Conservation (phyloP, 2,797 vertebrate species). For the Falco biarmicus region DNA sequence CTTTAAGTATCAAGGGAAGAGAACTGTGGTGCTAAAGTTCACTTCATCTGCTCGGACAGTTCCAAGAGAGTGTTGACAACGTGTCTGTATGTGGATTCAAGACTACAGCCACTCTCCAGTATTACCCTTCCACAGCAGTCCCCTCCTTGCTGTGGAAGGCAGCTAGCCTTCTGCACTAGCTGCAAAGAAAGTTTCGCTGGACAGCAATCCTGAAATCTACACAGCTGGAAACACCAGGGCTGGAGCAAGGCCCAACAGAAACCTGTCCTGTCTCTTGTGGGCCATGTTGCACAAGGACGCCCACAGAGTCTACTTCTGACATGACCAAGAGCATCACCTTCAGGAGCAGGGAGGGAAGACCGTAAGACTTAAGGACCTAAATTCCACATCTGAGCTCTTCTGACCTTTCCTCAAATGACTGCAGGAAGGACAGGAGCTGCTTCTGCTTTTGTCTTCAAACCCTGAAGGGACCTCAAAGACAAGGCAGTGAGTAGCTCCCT, state of each 20-base stretch:
- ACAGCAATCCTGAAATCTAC: not conserved
- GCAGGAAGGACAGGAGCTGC: not conserved
- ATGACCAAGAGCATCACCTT: not conserved
- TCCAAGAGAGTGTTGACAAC: not conserved
- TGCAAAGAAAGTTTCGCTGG: not conserved
- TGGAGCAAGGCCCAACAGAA: not conserved
- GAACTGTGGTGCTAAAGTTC: not conserved
- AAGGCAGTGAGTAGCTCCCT: not conserved
- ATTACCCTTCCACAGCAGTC: not conserved
- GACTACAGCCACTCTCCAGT: not conserved
- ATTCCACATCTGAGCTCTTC: not conserved
- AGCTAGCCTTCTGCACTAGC: not conserved
- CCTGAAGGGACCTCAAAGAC: not conserved
- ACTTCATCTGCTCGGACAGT: not conserved
- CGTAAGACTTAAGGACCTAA: not conserved
- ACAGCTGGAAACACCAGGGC: not conserved
- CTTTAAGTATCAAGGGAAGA: not conserved
- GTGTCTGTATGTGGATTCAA: not conserved
- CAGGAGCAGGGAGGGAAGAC: not conserved
- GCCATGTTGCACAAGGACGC: fast-evolving
- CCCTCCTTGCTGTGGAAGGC: not conserved
- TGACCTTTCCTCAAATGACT: not conserved
- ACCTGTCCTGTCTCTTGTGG: not conserved
- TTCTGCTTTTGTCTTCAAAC: not conserved
- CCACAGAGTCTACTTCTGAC: not conserved